Base-by-base conservation (phyloP, 1,140 invertebrate species). In the Heliconius nattereri region DNA sequence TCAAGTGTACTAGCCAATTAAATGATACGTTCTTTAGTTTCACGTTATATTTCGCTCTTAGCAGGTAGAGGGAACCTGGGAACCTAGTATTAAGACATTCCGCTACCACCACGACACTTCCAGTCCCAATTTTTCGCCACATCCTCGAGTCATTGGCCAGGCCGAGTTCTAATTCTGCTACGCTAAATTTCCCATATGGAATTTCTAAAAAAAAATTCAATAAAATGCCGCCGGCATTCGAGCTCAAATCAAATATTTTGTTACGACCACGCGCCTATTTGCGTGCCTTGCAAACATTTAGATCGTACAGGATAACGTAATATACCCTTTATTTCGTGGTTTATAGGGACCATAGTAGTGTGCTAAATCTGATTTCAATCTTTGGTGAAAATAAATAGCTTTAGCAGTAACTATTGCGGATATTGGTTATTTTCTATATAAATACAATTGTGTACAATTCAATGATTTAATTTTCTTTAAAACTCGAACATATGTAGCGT, bases 381-480 rank as follows among this genome's bases (percentile, higher is more conserved):
- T 72, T 35, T 37, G 35, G 29, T 26, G 11, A 9, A 35, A 72
- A 72, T 72, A 72, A 37, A 72, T 40, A 72, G 71, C 29, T 40
- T 72, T 72, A 72, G 71, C 71, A 23, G 32, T 72, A 23, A 72
- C 71, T 72, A 72, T 72, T 72, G 71, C 71, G 71, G 71, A 72
- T 72, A 72, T 72, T 40, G 71, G 71, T 37, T 72, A 72, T 72
- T 72, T 72, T 37, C 19, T 72, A 72, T 72, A 72, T 40, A 72
- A 72, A 37, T 72, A 72, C 35, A 72, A 66, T 66, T 66, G 60
- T 66, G 60, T 29, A 66, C 60, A 66, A 66, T 66, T 66, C 5
- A 66, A 16, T 29, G 26, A 66, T 66, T 66, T 66, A 26, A 66
- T 26, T 66, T 29, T 16, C 13, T 45, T 16, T 45, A 6, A 45